Conservation (phyloP, 1,140 invertebrate genomes). For the Eueides isabella region DNA sequence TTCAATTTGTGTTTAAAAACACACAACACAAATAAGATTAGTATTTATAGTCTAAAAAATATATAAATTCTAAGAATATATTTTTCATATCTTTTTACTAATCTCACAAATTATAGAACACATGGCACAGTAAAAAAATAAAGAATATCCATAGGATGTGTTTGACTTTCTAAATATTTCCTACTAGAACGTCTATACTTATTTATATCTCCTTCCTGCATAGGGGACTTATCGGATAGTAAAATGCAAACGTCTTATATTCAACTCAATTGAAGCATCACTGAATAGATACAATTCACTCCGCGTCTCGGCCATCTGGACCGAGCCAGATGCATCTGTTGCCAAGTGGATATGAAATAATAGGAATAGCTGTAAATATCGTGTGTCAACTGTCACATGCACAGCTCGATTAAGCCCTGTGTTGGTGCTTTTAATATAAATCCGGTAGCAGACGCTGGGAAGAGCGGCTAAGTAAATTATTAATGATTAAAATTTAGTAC, state of each 20-base stretch:
- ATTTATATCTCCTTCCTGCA: not conserved
- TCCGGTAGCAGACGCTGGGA: not conserved
- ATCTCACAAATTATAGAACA: too few relatives aligned
- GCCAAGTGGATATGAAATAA: constrained; percentile 42
- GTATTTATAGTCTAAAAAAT: too few relatives aligned
- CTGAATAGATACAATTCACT: constrained; percentile 37
- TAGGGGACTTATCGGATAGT: not conserved
- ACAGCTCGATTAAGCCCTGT: constrained; percentile 11
- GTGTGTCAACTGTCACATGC: constrained; percentile 36
- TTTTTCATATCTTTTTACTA: too few relatives aligned
- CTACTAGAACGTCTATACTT: not conserved
- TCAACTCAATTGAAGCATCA: constrained; percentile 19
- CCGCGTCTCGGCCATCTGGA: constrained; percentile 39
- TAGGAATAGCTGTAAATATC: constrained; percentile 33
- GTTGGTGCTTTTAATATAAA: constrained; percentile 15
- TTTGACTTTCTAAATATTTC: not conserved
- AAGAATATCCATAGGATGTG: not conserved
- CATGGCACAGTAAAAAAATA: too few relatives aligned
- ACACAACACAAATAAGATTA: too few relatives aligned
- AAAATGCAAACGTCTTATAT: constrained; percentile 17
- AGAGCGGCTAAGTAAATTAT: not conserved
- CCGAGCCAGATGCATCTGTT: constrained; percentile 41
- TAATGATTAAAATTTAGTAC: not conserved
- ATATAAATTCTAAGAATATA: too few relatives aligned
- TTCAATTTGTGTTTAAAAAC: too few relatives aligned